phyloP scores from a whole-genome alignment of 2,113 vertebrate species.

The Elaphurus davidianus region DNA sequence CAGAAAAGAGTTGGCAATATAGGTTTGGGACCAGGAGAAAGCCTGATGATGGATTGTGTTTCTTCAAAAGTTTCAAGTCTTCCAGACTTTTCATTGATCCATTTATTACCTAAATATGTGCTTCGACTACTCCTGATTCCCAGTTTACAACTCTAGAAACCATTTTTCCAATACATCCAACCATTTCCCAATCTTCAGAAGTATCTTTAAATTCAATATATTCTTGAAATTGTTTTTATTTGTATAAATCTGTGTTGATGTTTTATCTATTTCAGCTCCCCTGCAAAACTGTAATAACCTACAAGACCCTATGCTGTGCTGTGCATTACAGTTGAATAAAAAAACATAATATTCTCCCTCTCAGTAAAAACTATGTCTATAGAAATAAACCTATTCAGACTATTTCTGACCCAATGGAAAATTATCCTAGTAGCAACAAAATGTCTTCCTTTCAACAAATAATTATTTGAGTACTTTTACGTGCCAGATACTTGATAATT shows the following conservation, averaged over 20 bases:
- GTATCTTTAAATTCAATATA: not conserved
- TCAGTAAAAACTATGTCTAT: not conserved
- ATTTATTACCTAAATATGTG: not conserved
- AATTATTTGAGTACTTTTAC: not conserved
- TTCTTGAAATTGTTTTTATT: not conserved
- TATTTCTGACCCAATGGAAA: not conserved
- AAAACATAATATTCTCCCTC: not conserved
- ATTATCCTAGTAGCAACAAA: not conserved
- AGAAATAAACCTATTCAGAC: not conserved
- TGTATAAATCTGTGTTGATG: not conserved
- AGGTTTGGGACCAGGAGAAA: not conserved
- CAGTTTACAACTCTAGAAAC: not conserved
- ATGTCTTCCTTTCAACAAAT: constrained; percentile 12
- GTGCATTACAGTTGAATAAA: not conserved
- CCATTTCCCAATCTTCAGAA: not conserved
- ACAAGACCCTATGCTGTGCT: not conserved
- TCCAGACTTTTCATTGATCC: not conserved
- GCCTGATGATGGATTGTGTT: not conserved
- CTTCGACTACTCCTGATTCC: not conserved
- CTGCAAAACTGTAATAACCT: not conserved
- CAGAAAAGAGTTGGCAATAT: not conserved
- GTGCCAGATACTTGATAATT: not conserved
- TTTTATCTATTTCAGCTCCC: not conserved
- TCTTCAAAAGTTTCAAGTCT: constrained; percentile 15
- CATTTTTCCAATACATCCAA: not conserved